Conservation (phyloP, 2,113 vertebrate genomes). For the Oryzias curvinotus region DNA sequence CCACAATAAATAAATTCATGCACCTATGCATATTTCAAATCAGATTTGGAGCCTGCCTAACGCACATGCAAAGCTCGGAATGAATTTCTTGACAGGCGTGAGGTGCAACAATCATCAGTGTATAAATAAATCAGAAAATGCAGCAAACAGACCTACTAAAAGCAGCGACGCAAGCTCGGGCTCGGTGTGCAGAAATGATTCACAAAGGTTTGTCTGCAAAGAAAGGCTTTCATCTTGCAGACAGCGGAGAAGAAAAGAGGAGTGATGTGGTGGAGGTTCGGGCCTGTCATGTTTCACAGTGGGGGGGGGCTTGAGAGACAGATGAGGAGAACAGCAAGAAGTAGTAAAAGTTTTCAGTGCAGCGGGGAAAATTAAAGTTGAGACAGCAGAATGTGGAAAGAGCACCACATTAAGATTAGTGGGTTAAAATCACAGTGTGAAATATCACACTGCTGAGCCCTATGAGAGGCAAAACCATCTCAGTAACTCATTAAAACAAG, state of each 20-base stretch:
- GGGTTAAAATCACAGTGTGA: slow-evolving; percentile 43
- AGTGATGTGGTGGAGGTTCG: slow-evolving; percentile 59
- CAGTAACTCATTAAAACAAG: slow-evolving; percentile 47
- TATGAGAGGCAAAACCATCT: slow-evolving; percentile 20
- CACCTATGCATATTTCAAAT: slow-evolving; percentile 69
- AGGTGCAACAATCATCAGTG: slow-evolving; percentile 61
- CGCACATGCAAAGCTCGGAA: slow-evolving; percentile 49
- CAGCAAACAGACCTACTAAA: slow-evolving; percentile 60
- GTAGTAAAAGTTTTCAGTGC: slow-evolving; percentile 57
- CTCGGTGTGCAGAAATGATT: slow-evolving; percentile 18
- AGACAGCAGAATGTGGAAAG: slow-evolving; percentile 33
- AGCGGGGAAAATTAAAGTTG: slow-evolving; percentile 25
- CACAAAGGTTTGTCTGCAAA: slow-evolving; percentile 51
- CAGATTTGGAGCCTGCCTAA: slow-evolving; percentile 53
- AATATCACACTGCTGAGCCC: slow-evolving; percentile 34
- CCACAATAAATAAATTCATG: slow-evolving; percentile 63
- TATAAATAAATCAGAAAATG: slow-evolving; percentile 72
- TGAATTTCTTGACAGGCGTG: slow-evolving; percentile 43
- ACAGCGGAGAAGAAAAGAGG: slow-evolving; percentile 53
- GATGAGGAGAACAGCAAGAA: slow-evolving; percentile 57
- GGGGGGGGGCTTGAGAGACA: slow-evolving; percentile 50
- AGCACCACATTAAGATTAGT: slow-evolving; percentile 28
- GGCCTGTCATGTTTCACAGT: slow-evolving; percentile 67
- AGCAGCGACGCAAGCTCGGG: slow-evolving; percentile 40
- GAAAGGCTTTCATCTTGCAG: slow-evolving; percentile 61